A percentile compares a stretch with the other conserved stretches of the same genome.
These are phyloP conservation scores for Liodrosophila aerea DNA, from an alignment of 2,888 invertebrate species.

Conservation along the genomic window DNA sequence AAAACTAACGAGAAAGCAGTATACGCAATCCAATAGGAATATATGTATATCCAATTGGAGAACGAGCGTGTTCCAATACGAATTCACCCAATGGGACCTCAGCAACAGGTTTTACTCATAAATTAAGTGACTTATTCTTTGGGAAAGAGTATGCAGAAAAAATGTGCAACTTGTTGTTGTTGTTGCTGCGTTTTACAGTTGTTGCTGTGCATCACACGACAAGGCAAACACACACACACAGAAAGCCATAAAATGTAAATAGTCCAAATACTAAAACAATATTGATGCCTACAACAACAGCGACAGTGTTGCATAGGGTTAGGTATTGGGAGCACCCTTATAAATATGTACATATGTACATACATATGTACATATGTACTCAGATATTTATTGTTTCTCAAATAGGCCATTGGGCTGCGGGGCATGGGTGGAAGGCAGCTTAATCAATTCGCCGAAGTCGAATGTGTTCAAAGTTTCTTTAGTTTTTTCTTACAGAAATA, in stretches of 20 bases:
- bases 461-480: conserved; percentile 1
- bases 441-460: conserved; percentile 1
- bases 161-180: conserved; percentile 3
- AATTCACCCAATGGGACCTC: conserved; percentile 1
- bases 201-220: conserved; percentile 5
- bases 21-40: too few species aligned
- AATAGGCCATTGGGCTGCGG: conserved; percentile 14
- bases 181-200: conserved; percentile 16
- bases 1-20: too few species aligned
- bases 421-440: background rate
- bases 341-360: conserved; percentile 28
- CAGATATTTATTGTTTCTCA: conserved; percentile 16
- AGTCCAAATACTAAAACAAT: conserved; percentile 15
- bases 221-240: conserved; percentile 21
- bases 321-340: conserved; percentile 7
- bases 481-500: background rate
- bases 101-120: conserved; percentile 48
- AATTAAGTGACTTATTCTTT: too few species aligned
- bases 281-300: conserved; percentile 14
- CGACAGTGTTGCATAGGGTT: conserved; percentile 7
- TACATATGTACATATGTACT: too few species aligned
- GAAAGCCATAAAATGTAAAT: conserved; percentile 32
- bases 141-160: conserved; percentile 8
- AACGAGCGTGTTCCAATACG: too few species aligned
- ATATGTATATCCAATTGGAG: too few species aligned